These are phyloP conservation scores for Cynocephalus volans DNA, from an alignment of 2,113 vertebrate genomes.

Conservation along the genomic window DNA sequence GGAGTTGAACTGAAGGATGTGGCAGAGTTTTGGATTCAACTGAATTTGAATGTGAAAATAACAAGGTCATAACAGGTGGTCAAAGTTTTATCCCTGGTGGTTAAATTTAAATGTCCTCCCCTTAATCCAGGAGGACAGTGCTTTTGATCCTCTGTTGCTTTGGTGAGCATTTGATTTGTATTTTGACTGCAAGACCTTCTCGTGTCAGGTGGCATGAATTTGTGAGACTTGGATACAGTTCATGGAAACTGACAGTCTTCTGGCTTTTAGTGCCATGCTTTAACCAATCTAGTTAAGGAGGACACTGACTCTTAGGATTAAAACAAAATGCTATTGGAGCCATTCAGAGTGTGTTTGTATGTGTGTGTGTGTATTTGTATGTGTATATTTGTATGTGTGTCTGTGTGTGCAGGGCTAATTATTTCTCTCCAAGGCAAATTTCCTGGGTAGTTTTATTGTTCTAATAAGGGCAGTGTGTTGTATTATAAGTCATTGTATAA, in stretches of 20 bases:
- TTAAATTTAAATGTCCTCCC: conserved; percentile 40
- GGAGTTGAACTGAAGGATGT: not conserved
- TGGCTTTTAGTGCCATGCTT: not conserved
- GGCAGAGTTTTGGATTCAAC: not conserved
- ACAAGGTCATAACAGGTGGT: conserved; percentile 30
- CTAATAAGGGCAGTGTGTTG: not conserved
- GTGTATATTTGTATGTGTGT: not conserved
- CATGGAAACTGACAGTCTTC: not conserved
- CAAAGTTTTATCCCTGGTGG: not conserved
- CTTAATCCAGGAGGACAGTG: not conserved
- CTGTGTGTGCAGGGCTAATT: not conserved
- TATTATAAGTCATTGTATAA: not conserved
- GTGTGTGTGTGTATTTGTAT: not conserved
- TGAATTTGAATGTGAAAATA: conserved; percentile 44
- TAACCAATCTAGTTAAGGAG: not conserved
- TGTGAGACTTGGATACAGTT: not conserved
- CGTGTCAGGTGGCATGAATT: not conserved
- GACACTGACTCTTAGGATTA: not conserved
- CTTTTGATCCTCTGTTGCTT: conserved; percentile 8
- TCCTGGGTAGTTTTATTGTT: not conserved
- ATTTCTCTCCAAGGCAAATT: not conserved
- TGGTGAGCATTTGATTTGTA: not conserved
- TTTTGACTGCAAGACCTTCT: not conserved
- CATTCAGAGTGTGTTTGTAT: not conserved
- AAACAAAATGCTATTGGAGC: not conserved